Percentiles rank a stretch among this genome's conserved stretches.
phyloP scores from a whole-genome alignment of 1,140 invertebrate species.

The Mesaphorura yosii region DNA sequence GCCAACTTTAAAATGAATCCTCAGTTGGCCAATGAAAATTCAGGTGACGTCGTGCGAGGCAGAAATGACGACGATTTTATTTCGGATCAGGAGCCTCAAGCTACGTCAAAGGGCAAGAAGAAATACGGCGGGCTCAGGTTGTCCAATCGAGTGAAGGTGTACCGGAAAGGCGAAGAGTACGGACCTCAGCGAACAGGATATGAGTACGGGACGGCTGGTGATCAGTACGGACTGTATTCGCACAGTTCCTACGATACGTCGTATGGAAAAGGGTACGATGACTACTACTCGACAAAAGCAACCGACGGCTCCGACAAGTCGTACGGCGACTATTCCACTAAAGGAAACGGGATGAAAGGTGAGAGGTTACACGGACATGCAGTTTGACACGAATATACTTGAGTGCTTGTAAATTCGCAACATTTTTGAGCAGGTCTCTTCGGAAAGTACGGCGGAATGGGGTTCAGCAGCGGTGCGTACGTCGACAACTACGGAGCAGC shows the following conservation, averaged over 20 bases:
- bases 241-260: conserved; percentile 15
- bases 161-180: conserved; percentile 3
- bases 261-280: conserved; percentile 19
- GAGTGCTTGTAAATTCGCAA: no score
- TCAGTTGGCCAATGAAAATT: not conserved
- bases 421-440: no score
- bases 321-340: not conserved
- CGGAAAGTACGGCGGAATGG: not conserved
- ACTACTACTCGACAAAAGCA: conserved; percentile 2
- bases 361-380: no score
- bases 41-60: not conserved
- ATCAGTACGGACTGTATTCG: conserved; percentile 18
- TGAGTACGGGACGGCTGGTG: conserved; percentile 10
- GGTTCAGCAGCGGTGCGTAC: not conserved
- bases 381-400: no score
- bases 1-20: not conserved
- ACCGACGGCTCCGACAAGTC: not conserved
- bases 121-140: not conserved
- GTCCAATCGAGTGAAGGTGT: not conserved
- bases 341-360: not conserved
- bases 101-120: not conserved
- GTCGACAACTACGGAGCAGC: not conserved
- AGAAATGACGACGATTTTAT: conserved; percentile 15
- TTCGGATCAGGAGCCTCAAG: conserved; percentile 26
- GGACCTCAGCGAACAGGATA: conserved; percentile 16